Percentiles rank a stretch among this genome's conserved stretches.
phyloP scores from a whole-genome alignment of 2,888 invertebrate genomes.

The Empis stercorea region DNA sequence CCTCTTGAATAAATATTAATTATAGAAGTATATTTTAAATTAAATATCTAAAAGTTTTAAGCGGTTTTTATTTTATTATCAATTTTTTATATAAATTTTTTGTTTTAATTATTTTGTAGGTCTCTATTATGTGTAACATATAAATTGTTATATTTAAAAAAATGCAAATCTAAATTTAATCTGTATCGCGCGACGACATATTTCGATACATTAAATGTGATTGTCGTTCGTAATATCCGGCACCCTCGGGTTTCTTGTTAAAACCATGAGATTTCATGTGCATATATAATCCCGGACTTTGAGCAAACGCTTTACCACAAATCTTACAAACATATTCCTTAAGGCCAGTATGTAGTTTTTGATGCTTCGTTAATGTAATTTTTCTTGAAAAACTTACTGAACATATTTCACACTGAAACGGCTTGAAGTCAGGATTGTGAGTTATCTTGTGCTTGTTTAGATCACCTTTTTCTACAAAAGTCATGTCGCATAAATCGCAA shows the following conservation, averaged over 20 bases:
- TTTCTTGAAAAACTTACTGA: conserved; percentile 5
- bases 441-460: conserved; percentile 3
- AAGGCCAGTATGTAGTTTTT: conserved; percentile 7
- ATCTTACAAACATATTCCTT: conserved; percentile 17
- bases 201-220: conserved; percentile 1
- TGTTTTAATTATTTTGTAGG: too few species aligned
- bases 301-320: conserved; percentile 2
- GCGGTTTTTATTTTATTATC: too few species aligned
- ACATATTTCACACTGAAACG: conserved; percentile 9
- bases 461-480: conserved; percentile 2
- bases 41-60: too few species aligned
- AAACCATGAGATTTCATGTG: conserved; percentile 1
- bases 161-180: too few species aligned
- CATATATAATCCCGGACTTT: neutral
- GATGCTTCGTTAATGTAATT: conserved; percentile 5
- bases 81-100: too few species aligned
- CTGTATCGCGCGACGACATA: neutral
- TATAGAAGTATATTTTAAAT: too few species aligned
- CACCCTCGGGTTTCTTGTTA: neutral
- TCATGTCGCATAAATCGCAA: conserved; percentile 7
- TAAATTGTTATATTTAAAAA: too few species aligned
- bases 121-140: too few species aligned
- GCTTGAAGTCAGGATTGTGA: conserved; percentile 5
- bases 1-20: too few species aligned
- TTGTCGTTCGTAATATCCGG: neutral